These are phyloP conservation scores for Sclerurus mexicanus DNA, from an alignment of 2,113 vertebrate species.

Conservation along the genomic window DNA sequence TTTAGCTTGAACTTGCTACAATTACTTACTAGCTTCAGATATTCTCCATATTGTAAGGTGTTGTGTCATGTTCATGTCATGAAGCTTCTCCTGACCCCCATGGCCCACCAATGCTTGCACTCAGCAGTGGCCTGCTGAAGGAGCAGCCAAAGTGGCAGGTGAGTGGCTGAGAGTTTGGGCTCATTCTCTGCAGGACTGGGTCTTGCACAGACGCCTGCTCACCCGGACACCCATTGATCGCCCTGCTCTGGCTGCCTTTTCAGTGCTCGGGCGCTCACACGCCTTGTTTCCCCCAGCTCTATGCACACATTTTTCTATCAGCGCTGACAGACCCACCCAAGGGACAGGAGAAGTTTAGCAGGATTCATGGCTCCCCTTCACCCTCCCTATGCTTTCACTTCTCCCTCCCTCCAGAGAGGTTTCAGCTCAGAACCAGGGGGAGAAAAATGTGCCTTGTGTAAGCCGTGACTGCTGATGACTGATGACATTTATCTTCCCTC, in stretches of 20 bases:
- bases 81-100: neutral
- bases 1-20: neutral
- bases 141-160: neutral
- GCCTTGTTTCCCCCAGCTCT: neutral
- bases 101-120: neutral
- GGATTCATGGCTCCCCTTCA: neutral
- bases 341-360: neutral
- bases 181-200: neutral
- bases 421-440: neutral
- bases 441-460: conserved; percentile 24
- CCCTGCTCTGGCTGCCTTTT: neutral
- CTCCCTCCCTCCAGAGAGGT: neutral
- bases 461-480: conserved; percentile 20
- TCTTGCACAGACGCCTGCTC: neutral
- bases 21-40: neutral
- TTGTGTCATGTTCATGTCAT: too few relatives aligned
- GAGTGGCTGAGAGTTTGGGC: neutral
- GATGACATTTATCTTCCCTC: conserved; percentile 62
- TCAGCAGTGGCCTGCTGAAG: neutral
- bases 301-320: neutral
- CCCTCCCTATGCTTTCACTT: neutral
- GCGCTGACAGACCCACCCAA: neutral
- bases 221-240: neutral
- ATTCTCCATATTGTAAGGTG: neutral
- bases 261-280: fast-evolving